These are phyloP conservation scores for Drosophila parthenogenetica DNA, from an alignment of 2,888 invertebrate genomes.

Conservation along the genomic window DNA sequence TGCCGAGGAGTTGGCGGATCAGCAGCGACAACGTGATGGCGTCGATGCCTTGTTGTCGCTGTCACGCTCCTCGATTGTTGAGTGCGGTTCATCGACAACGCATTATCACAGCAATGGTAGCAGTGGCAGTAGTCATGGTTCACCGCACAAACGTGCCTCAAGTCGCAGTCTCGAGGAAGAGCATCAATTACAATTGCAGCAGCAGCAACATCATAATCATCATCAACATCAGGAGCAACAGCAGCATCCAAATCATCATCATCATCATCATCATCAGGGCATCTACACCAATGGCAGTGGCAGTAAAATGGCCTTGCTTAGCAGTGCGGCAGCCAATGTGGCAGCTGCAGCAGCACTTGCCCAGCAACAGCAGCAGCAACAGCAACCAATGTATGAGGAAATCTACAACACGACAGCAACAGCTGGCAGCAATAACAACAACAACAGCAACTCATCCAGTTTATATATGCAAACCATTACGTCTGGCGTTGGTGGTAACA, in stretches of 20 bases:
- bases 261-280: slow-evolving; percentile 33
- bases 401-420: slow-evolving; percentile 70
- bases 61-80: slow-evolving; percentile 88
- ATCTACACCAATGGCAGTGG: slow-evolving; percentile 55
- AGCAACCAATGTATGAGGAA: slow-evolving; percentile 67
- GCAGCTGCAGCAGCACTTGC: slow-evolving; percentile 41
- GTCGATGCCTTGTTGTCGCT: slow-evolving; percentile 92
- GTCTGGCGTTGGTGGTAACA: slow-evolving; percentile 10
- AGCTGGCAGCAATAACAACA: slow-evolving; percentile 34
- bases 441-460: slow-evolving; percentile 33
- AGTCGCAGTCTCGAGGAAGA: slow-evolving; percentile 81
- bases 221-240: slow-evolving; percentile 42
- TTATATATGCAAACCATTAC: slow-evolving; percentile 35
- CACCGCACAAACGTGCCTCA: slow-evolving; percentile 84
- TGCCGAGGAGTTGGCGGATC: slow-evolving; percentile 88
- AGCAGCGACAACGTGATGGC: slow-evolving; percentile 90
- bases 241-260: slow-evolving; percentile 19
- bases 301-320: slow-evolving; percentile 80
- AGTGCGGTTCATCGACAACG: slow-evolving; percentile 66
- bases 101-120: slow-evolving; percentile 72
- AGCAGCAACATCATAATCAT: slow-evolving; percentile 32
- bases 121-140: slow-evolving; percentile 74
- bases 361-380: slow-evolving; percentile 41
- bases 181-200: slow-evolving; percentile 48
- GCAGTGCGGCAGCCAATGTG: slow-evolving; percentile 70